Evolutionary conservation across 2,888 invertebrate species (phyloP).

Genomic region (Lagria hirta): DNA sequence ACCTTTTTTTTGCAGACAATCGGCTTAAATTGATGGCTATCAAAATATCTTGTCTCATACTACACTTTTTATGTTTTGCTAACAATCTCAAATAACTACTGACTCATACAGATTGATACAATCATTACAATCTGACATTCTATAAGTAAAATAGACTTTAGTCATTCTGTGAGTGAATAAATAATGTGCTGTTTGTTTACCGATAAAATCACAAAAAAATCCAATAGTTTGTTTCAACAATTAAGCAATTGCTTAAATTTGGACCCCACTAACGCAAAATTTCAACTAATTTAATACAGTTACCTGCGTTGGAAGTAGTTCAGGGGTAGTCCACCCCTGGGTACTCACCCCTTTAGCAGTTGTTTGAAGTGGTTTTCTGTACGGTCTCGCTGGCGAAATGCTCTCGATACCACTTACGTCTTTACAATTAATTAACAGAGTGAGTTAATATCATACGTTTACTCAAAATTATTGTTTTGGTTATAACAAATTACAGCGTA

Average conservation of each 20-base stretch:
- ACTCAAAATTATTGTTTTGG: conserved; percentile 22
- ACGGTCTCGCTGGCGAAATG: conserved; percentile 26
- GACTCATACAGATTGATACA: no score
- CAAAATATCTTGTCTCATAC: no score
- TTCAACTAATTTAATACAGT: conserved; percentile 19
- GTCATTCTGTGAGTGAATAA: no score
- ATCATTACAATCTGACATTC: no score
- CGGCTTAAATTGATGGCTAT: no score
- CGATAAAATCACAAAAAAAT: background rate
- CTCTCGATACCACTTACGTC: conserved; percentile 51
- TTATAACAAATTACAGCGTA: conserved; percentile 8
- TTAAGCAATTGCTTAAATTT: no score
- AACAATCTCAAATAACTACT: no score
- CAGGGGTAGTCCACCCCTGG: conserved; percentile 26
- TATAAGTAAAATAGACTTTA: no score
- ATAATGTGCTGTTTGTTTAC: no score
- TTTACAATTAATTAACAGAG: conserved; percentile 57
- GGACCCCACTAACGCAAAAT: no score
- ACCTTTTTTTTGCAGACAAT: no score
- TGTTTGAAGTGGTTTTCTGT: conserved; percentile 25
- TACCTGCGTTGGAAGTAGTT: conserved; percentile 24
- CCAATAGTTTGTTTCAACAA: background rate
- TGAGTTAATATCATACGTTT: conserved; percentile 55
- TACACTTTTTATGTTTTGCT: no score
- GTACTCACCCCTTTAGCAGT: conserved; percentile 41